phyloP scores from a whole-genome alignment of 2,888 invertebrate species.

The Drosophila monieri region DNA sequence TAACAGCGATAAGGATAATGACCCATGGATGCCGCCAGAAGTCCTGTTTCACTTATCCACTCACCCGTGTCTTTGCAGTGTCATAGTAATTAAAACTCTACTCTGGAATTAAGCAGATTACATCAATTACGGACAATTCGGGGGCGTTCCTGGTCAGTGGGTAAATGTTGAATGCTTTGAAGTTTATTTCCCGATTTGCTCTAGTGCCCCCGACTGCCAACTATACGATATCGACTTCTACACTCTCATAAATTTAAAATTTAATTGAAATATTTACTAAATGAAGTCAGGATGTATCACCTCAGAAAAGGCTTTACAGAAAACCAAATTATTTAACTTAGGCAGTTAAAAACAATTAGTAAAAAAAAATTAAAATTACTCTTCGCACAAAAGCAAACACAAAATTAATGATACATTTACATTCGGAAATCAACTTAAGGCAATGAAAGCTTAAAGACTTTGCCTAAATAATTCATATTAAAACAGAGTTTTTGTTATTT shows the following conservation, averaged over 20 bases:
- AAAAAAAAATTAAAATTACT: too few species aligned
- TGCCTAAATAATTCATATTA: too few species aligned
- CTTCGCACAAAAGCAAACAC: too few species aligned
- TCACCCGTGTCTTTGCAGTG: conserved; percentile 67
- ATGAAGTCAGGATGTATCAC: too few species aligned
- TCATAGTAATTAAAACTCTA: conserved; percentile 76
- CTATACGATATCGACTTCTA: conserved; percentile 22
- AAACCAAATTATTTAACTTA: too few species aligned
- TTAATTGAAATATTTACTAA: too few species aligned
- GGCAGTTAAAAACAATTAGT: too few species aligned
- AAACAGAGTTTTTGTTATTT: too few species aligned
- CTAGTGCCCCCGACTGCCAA: conserved; percentile 42
- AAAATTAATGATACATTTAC: too few species aligned
- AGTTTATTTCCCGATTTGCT: conserved; percentile 63
- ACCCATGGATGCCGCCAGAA: not conserved
- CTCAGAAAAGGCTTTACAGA: too few species aligned
- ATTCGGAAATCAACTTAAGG: too few species aligned
- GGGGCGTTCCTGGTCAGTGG: conserved; percentile 56
- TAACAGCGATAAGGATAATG: not conserved
- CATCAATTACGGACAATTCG: conserved; percentile 42
- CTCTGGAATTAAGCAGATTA: conserved; percentile 69
- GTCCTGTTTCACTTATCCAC: conserved; percentile 42
- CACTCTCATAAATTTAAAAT: not conserved
- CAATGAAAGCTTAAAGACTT: too few species aligned
- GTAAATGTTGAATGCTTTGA: conserved; percentile 72